Base-by-base conservation (phyloP, 2,113 vertebrate genomes). In the Oophaga pumilio region DNA sequence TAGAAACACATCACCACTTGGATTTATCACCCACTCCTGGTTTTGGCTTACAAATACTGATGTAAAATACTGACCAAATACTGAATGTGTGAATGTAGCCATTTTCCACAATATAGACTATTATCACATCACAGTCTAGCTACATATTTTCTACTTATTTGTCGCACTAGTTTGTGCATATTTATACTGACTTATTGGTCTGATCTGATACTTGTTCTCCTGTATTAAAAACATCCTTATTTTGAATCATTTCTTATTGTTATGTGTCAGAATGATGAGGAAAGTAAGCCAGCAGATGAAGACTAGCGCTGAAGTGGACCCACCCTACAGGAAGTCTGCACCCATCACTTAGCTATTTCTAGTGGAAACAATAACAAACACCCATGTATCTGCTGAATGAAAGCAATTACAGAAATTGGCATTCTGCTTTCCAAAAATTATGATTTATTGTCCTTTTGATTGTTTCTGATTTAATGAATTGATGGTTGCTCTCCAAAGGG, bases 271-370 rank as follows among this genome's bases (percentile, higher is more conserved):
- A 83, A 88, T 84, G n/a, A 77, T 53, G 60, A 74, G 43, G 7
- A 83, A 83, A 76, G 76, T 73, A 52, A 76, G 80, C 43, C 56
- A 33, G 57, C 76, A 88, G 28, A 77, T 88, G 74, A 66, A 88
- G 71, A 18, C 78, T 73, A 33, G 64, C 20, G 78, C 28, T 84
- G 50, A 68, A 43, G 80, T 66, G 69, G 87, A 77, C 81, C 87
- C 87, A 88, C 87, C 87, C 87, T 77, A 88, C 87, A 88, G 87
- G 87, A 88, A 88, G 87, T 77, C 71, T 83, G 87, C 87, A 88
- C 87, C 87, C 87, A 88, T 88, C 60, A 84, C 85, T 87, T 80
- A 71, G 85, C 87, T 87, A 82, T 87, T 83, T 88, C 80, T 84
- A 77, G 87, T 88, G 71, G 69, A 77, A 88, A 88, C 87, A 88